A percentile compares a stretch with the other conserved stretches of the same genome.
Conservation (phyloP, 2,797 vertebrate genomes). For the Pterois miles region DNA sequence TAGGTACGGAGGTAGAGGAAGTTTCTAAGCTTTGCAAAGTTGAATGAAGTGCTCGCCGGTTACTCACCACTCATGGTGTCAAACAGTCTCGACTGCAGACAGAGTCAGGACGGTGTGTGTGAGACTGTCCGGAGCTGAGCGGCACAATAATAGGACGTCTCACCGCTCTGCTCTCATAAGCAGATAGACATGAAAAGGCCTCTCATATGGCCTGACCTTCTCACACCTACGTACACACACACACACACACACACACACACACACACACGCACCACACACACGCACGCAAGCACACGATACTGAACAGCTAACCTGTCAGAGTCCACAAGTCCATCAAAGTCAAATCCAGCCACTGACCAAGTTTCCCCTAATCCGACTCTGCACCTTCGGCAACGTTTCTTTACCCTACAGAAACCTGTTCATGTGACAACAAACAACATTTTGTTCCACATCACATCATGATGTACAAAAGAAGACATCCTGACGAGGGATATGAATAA, state of each 20-base stretch:
- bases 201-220: slow-evolving; percentile 76
- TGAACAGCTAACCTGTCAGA: slow-evolving; percentile 13
- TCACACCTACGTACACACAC: slow-evolving; percentile 35
- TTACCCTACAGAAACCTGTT: not conserved
- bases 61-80: slow-evolving; percentile 82
- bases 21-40: not conserved
- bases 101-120: slow-evolving; percentile 10
- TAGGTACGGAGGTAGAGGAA: not conserved
- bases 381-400: not conserved
- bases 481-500: too few species aligned
- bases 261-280: not conserved
- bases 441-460: not conserved
- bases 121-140: slow-evolving; percentile 25
- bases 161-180: slow-evolving; percentile 56
- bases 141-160: slow-evolving; percentile 35
- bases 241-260: slow-evolving; percentile 17
- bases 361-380: not conserved
- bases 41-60: not conserved
- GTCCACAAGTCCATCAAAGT: slow-evolving; percentile 11
- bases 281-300: not conserved
- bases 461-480: not conserved
- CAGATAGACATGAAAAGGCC: slow-evolving; percentile 75
- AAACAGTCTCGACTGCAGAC: slow-evolving; percentile 16
- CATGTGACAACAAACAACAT: not conserved
- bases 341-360: not conserved